Evolutionary conservation across 2,113 vertebrate species (phyloP), one percentile per base, ranked within the genome.

Genomic region (Gila orcuttii): DNA sequence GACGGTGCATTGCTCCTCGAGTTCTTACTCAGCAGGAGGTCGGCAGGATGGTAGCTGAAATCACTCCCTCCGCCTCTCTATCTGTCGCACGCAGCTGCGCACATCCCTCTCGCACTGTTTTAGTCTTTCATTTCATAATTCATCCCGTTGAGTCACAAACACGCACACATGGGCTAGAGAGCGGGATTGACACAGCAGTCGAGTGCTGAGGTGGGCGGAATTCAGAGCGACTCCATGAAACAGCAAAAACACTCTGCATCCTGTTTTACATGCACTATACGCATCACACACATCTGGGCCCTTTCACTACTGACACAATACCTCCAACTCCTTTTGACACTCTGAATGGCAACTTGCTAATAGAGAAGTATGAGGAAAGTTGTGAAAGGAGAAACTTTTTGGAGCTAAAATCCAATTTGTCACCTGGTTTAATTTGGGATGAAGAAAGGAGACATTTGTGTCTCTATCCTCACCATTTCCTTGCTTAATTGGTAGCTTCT

Each of bases 131-230:
- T 87, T 89, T 88, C 78, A 85, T 89, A 82, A 82, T 83, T 85
- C 82, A 87, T 89, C 86, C 86, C 28, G 83, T 87, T 89, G 88
- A 89, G 78, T 87, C 71, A 80, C 23, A 83, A 66, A 23, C 33
- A 19, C 31, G 39, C 42, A 0, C 55, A 47, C 74, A 59, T 55
- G 52, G 82, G 33, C 68, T 33, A 25, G 45, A 55, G 74, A 45
- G 45, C 25, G 15, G 28, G 64, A 55, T 39, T 69, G 59, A 50
- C 80, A 73, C 31, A 36, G 39, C 69, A 66, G 68, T 75, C 50
- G 31, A 88, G 82, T 45, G 77, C 79, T 60, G 88, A 76, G 85
- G 82, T 87, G 85, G 88, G 88, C 86, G 85, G 88, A 87, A 85
- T 85, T 86, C 82, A 47, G 15, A 83, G 82, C 62, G 45, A 81